These are phyloP conservation scores for Microctonus hyperodae DNA, from an alignment of 2,888 invertebrate genomes.

Conservation along the genomic window DNA sequence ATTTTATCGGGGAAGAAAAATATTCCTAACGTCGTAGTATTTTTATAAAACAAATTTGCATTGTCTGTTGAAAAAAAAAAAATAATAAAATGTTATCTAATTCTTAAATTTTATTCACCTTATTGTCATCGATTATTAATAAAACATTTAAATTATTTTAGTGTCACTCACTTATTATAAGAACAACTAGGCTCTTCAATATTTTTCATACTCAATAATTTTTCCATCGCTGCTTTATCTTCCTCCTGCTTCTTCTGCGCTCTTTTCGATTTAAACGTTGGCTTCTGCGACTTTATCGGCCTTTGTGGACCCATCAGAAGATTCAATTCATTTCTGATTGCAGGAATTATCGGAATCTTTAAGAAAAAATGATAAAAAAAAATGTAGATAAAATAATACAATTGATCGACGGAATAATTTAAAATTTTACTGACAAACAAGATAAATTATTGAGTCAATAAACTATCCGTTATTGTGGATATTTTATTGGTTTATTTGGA, in stretches of 20 bases:
- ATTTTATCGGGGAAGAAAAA: constrained; percentile 27
- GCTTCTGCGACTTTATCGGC: constrained; percentile 47
- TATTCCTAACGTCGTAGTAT: not conserved
- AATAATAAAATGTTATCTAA: constrained; percentile 1
- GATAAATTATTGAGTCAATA: constrained; percentile 7
- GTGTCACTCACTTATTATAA: constrained; percentile 1
- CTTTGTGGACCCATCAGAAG: constrained; percentile 47
- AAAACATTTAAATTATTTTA: not conserved
- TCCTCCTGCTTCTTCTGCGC: constrained; percentile 66
- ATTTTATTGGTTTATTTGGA: constrained; percentile 53
- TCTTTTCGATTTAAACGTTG: constrained; percentile 66
- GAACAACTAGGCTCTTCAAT: not conserved
- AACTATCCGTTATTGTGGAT: no score
- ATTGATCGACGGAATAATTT: not conserved
- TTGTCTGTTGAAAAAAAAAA: not conserved
- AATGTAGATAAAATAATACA: not conserved
- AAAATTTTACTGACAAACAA: constrained; percentile 17
- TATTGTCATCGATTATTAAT: not conserved
- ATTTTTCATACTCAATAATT: constrained; percentile 42
- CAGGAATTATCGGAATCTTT: constrained; percentile 66
- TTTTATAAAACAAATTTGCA: not conserved
- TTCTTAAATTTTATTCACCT: not conserved
- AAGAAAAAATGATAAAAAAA: constrained; percentile 44
- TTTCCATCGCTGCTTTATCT: constrained; percentile 46
- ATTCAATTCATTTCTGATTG: constrained; percentile 64